Base-by-base conservation (phyloP, 2,797 vertebrate species). In the Megalops cyprinoides region DNA sequence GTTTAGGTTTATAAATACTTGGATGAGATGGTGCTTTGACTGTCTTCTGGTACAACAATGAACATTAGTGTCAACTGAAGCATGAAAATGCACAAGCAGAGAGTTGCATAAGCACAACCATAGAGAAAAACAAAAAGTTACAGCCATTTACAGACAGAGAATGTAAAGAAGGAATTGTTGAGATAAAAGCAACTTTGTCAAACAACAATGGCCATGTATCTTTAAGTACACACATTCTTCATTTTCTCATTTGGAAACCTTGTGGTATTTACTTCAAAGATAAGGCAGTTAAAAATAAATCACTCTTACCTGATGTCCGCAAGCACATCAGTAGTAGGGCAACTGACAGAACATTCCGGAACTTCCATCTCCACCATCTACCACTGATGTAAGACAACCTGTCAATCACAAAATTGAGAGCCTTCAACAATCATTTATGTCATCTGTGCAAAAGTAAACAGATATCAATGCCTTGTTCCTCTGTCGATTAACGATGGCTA, bases 321-420 rank as follows among this genome's bases (percentile, higher is more conserved):
- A 88, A 48, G 74, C 77, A 92, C 9, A 87, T 75, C 81, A 91
- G 37, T 65, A 83, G 89, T 0, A 92, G 49, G 55, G 84, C 81
- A 74, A 94, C 53, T 62, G 91, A 85, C 1, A 95, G 86, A 84
- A 90, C 86, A 78, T 86, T 83, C 23, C 78, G 86, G 85, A 92
- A 89, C 90, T 95, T 96, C 95, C 93, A 93, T 90, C 94, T 95
- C 94, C 91, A 93, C 94, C 95, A 95, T 88, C 90, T 88, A 86
- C 90, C 87, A 85, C 76, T 90, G 73, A 90, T 82, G 81, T 84
- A 89, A 83, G 90, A 93, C 94, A 94, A 93, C 95, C 96, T 97
- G 84, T 12, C 51, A 81, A 9, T 83, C 62, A 87, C 75, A 58
- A 75, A 58, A 42, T 42, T 42, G 58, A 67, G 77, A 87, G 51